Percentiles rank a stretch among this genome's conserved stretches.
phyloP scores from a whole-genome alignment of 2,113 vertebrate genomes.

The Antechinus stuartii region DNA sequence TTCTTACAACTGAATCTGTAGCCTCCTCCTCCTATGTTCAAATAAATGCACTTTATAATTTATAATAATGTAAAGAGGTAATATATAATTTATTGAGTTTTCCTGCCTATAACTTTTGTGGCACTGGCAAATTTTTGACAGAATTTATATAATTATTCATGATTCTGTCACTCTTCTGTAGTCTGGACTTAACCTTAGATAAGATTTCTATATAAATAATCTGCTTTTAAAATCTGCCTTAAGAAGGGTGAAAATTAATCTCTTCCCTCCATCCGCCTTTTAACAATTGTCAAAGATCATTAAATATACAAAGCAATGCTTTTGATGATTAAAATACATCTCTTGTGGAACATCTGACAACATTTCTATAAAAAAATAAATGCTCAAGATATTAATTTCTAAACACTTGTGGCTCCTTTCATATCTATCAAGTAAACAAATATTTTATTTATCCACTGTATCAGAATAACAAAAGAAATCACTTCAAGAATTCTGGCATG shows the following conservation, averaged over 20 bases:
- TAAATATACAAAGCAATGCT: neutral
- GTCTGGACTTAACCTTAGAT: constrained; percentile 36
- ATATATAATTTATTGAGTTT: constrained; percentile 28
- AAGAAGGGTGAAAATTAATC: constrained; percentile 38
- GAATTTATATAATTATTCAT: constrained; percentile 15
- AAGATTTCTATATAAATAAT: constrained; percentile 72
- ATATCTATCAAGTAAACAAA: neutral
- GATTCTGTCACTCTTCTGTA: constrained; percentile 58
- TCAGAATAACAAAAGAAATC: neutral
- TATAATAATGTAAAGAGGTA: neutral
- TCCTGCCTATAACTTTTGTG: constrained; percentile 63
- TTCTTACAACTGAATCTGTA: constrained; percentile 51
- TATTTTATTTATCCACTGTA: neutral
- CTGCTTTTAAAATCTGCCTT: constrained; percentile 64
- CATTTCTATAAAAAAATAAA: constrained; percentile 41
- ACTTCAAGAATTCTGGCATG: neutral
- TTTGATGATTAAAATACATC: neutral
- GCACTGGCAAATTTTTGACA: constrained; percentile 38
- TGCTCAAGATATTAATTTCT: constrained; percentile 31
- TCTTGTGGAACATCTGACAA: constrained; percentile 12
- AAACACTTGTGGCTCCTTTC: neutral
- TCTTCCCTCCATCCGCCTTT: neutral
- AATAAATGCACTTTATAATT: constrained; percentile 55
- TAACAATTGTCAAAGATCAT: neutral
- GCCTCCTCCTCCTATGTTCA: constrained; percentile 41